Evolutionary conservation across 2,888 invertebrate species (phyloP), one percentile per base, ranked within the genome.

Genomic region (Copidosoma aretas): DNA sequence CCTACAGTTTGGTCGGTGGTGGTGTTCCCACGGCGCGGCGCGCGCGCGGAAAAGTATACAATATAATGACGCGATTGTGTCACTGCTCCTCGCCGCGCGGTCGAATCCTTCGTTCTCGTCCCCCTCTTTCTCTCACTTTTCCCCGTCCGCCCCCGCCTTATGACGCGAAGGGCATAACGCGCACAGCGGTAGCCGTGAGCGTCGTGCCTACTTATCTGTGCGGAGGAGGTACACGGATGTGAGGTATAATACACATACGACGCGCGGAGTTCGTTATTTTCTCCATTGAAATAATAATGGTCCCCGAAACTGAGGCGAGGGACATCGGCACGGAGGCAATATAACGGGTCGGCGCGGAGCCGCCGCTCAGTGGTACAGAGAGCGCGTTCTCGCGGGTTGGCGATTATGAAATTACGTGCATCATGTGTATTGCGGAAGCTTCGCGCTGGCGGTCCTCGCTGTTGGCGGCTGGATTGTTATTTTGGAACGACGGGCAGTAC

Each of bases 31-130:
- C 15, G 15, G 43, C 43, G 43, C 41, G 60, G 54, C 17, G 32
- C 19, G 51, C 46, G 22, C 43, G 8, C 25, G n/a, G 46, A 59
- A 59, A 63, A 63, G 32, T 8, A n/a, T n/a, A 32, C 63, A 59
- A 58, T 54, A 49, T 54, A 68, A 56, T 24, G 43, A 60, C 43
- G 43, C 21, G 59, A 67, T 68, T 59, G 49, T 68, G 63, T 64
- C 64, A 68, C 17, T 52, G 10, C 53, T 15, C 22, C 22, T 2
- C 52, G 19, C 12, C 4, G 1, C 4, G 12, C 43, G 8, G 21
- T 58, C 43, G 52, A 49, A 61, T 60, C 43, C 62, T 58, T 58
- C 57, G 58, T 24, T 67, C n/a, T n/a, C n/a, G n/a, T 21, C 15
- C 21, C 15, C 25, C 21, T 24, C 22, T 17, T 22, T 10, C 43